Evolutionary conservation across 2,888 invertebrate genomes (phyloP).

Genomic region (Strigamia transsilvanica): DNA sequence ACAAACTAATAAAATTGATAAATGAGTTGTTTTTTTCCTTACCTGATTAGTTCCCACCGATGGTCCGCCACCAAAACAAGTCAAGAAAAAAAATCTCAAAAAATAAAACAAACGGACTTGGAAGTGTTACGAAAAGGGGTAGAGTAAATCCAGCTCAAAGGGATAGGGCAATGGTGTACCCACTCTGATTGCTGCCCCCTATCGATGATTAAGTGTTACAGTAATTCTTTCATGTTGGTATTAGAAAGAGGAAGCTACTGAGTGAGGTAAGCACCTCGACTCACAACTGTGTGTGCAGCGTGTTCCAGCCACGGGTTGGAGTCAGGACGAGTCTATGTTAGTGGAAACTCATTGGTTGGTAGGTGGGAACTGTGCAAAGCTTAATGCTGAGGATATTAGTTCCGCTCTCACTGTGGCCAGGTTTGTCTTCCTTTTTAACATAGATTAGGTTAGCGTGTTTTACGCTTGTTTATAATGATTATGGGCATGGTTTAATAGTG

Average conservation of each 20-base stretch:
- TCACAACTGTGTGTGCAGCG: constrained; percentile 42
- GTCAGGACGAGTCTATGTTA: background rate
- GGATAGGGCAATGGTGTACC: background rate
- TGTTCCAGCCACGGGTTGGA: constrained; percentile 29
- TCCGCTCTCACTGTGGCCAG: background rate
- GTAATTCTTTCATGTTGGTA: constrained; percentile 42
- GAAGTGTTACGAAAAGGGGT: background rate
- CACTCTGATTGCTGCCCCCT: constrained; percentile 27
- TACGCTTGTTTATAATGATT: background rate
- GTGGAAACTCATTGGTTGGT: constrained; percentile 1
- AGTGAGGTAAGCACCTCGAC: constrained; percentile 34
- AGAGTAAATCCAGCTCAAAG: constrained; percentile 17
- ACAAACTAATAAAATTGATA: background rate
- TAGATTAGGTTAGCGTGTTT: no score
- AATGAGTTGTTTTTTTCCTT: background rate
- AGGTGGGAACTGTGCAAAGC: background rate
- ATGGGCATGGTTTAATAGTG: background rate
- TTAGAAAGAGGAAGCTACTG: constrained; percentile 32
- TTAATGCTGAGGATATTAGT: background rate
- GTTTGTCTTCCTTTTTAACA: background rate
- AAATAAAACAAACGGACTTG: background rate
- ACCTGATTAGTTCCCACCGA: background rate
- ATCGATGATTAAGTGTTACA: constrained; percentile 32
- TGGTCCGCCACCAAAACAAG: background rate
- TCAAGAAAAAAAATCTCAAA: background rate